These are phyloP conservation scores for Siphamia tubifer DNA, from an alignment of 2,113 vertebrate species.

Conservation along the genomic window DNA sequence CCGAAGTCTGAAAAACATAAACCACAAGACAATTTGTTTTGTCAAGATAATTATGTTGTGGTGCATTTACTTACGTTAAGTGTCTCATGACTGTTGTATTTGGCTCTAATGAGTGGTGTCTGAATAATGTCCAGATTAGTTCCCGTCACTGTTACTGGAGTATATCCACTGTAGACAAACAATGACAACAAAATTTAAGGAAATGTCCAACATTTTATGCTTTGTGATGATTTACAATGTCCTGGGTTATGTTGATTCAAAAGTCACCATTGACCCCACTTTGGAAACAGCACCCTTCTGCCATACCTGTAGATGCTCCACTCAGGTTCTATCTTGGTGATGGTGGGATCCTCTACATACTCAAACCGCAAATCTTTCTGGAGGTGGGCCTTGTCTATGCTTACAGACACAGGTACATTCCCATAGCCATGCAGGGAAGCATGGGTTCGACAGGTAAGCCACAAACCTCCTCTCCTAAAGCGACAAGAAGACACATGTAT, in stretches of 20 bases:
- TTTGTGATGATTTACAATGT: too few species aligned
- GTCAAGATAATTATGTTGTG: not conserved
- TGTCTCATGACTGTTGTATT: conserved; percentile 90
- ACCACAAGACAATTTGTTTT: not conserved
- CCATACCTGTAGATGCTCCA: conserved; percentile 97
- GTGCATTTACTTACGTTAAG: conserved; percentile 86
- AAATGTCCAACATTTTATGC: not conserved
- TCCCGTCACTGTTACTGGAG: conserved; percentile 92
- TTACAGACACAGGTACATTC: conserved; percentile 89
- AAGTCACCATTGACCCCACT: too few species aligned
- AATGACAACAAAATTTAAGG: not conserved
- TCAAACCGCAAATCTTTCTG: conserved; percentile 91
- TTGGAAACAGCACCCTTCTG: too few species aligned
- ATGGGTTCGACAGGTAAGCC: conserved; percentile 91
- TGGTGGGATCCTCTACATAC: conserved; percentile 94
- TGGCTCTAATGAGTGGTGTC: conserved; percentile 94
- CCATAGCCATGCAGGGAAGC: conserved; percentile 85
- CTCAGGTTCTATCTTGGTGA: conserved; percentile 92
- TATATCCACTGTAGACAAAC: conserved; percentile 85
- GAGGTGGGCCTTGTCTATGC: conserved; percentile 91
- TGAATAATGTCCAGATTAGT: conserved; percentile 97
- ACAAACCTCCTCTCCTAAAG: conserved; percentile 86
- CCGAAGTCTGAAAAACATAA: not conserved
- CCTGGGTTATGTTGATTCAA: too few species aligned
- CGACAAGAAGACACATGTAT: not conserved